phyloP scores from a whole-genome alignment of 2,888 invertebrate species.

The Ditylenchus weischeri region DNA sequence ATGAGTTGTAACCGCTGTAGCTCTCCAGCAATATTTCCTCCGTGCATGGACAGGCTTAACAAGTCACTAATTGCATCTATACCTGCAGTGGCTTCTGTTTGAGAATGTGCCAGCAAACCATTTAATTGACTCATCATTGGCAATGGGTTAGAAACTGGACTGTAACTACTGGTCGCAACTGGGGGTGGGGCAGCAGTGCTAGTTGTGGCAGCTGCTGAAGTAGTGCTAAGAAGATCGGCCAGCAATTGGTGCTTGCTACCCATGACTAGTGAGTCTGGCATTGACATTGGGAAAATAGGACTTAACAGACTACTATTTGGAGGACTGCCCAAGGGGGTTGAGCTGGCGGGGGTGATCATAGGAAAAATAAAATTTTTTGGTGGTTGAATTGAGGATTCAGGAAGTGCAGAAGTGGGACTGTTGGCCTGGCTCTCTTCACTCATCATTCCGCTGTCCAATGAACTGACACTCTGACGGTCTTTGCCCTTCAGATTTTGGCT shows the following conservation, averaged over 20 bases:
- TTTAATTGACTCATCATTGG: background rate
- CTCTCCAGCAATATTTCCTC: conserved; percentile 5
- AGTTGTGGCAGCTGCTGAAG: conserved; percentile 11
- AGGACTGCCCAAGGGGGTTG: background rate
- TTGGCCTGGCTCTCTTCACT: conserved; percentile 34
- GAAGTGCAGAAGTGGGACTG: conserved; percentile 13
- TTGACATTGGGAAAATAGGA: background rate
- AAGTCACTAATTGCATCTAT: no score
- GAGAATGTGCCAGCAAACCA: background rate
- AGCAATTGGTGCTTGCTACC: background rate
- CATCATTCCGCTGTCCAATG: conserved; percentile 37
- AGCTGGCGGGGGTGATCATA: background rate
- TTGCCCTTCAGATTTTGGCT: conserved; percentile 12
- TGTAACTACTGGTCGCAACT: background rate
- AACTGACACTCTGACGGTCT: conserved; percentile 34
- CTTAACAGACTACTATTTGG: background rate
- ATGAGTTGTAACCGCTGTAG: conserved; percentile 35
- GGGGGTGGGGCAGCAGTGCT: conserved; percentile 13
- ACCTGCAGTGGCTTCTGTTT: no score
- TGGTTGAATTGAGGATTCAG: background rate
- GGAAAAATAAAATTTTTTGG: background rate
- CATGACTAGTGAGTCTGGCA: background rate
- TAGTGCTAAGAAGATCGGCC: conserved; percentile 3
- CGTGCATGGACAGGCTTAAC: no score
- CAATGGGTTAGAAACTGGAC: background rate